These are phyloP conservation scores for Siderastrea radians DNA, from an alignment of 92 coral and sea anemone genomes.

Conservation along the genomic window DNA sequence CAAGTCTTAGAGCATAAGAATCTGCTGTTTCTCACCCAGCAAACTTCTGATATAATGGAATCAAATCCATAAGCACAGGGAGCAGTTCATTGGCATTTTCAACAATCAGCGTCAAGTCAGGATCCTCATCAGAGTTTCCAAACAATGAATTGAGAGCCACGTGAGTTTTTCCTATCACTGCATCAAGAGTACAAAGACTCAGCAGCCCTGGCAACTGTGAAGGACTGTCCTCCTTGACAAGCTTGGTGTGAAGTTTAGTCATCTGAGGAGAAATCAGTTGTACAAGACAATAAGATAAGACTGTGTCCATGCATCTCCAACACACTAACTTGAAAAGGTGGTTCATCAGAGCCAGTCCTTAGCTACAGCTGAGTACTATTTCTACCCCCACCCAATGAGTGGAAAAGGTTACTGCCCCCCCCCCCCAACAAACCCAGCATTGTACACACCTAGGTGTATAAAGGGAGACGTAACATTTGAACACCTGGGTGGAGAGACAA, in stretches of 20 bases:
- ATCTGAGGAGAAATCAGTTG: constrained; percentile 41
- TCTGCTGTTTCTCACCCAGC: constrained; percentile 67
- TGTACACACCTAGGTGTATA: no score
- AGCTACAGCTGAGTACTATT: no score
- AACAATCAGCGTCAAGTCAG: constrained; percentile 78
- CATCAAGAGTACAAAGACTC: constrained; percentile 81
- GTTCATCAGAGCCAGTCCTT: neutral
- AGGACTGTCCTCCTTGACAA: constrained; percentile 57
- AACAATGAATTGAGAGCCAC: constrained; percentile 73
- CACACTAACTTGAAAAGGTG: neutral
- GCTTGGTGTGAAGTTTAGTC: constrained; percentile 44
- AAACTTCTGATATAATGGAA: constrained; percentile 89
- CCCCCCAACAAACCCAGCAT: no score
- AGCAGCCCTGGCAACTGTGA: constrained; percentile 88
- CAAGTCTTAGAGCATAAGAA: neutral
- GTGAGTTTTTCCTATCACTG: constrained; percentile 83
- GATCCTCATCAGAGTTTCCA: constrained; percentile 88
- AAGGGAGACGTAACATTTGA: no score
- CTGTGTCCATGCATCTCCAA: neutral
- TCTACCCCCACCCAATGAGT: no score
- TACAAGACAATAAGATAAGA: neutral
- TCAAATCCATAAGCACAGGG: constrained; percentile 73
- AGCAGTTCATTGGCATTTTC: constrained; percentile 83
- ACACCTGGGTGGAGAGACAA: no score
- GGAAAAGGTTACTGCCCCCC: no score